Evolutionary conservation across 2,797 vertebrate species (phyloP).

Genomic region (Tarsius wallacei): DNA sequence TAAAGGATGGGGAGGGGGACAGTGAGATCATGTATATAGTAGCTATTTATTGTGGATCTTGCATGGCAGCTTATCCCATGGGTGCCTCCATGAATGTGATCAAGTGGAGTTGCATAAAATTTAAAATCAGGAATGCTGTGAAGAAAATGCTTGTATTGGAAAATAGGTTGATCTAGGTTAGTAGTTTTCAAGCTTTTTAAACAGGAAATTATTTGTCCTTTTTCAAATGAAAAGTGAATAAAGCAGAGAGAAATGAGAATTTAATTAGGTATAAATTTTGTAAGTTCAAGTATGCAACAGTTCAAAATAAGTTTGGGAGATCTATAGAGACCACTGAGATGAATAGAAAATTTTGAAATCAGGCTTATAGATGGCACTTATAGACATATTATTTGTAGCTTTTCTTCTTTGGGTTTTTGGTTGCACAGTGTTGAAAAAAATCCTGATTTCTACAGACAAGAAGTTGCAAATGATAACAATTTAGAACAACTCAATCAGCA

Average conservation of each 20-base stretch:
- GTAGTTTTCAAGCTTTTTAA: neutral
- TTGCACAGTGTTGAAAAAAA: neutral
- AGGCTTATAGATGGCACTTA: neutral
- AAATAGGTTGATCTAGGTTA: neutral
- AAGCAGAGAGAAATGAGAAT: neutral
- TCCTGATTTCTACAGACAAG: neutral
- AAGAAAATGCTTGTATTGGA: neutral
- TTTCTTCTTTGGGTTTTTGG: neutral
- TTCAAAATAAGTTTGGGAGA: neutral
- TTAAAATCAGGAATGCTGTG: neutral
- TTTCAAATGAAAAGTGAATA: constrained; percentile 2
- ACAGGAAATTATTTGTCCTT: neutral
- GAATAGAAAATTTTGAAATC: neutral
- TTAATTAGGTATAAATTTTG: neutral
- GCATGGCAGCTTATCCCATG: neutral
- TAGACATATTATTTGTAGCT: neutral
- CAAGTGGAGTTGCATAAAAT: neutral
- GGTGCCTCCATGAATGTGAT: neutral
- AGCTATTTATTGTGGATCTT: too few relatives aligned
- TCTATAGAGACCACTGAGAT: neutral
- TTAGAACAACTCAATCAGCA: neutral
- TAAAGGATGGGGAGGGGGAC: neutral
- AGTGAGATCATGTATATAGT: neutral
- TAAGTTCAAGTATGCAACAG: neutral
- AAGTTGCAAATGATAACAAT: neutral